Evolutionary conservation across 2,888 invertebrate species (phyloP).

Genomic region (Heliconius ismenius): DNA sequence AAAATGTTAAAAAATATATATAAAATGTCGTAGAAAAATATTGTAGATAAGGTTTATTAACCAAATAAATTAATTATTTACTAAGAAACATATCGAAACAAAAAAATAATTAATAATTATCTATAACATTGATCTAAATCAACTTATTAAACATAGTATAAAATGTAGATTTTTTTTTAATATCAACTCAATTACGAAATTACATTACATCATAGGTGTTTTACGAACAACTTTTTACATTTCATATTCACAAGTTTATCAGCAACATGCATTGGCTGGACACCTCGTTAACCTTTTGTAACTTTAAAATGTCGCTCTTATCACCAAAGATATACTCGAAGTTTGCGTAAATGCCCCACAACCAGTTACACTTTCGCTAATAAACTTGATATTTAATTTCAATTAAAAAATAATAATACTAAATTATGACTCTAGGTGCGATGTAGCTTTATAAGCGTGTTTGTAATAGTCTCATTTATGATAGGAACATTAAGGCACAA

Average conservation of each 20-base stretch:
- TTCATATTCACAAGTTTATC: conserved; percentile 16
- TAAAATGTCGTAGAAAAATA: too few species aligned
- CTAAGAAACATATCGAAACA: neutral
- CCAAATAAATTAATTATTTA: neutral
- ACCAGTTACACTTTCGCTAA: conserved; percentile 21
- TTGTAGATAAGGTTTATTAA: neutral
- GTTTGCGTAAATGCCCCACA: conserved; percentile 12
- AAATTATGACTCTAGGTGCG: too few species aligned
- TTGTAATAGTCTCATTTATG: too few species aligned
- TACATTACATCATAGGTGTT: neutral
- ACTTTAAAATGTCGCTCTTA: conserved; percentile 39
- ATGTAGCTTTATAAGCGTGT: too few species aligned
- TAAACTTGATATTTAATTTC: neutral
- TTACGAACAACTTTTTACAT: conserved; percentile 24
- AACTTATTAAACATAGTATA: too few species aligned
- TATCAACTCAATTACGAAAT: conserved; percentile 16
- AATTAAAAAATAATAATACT: neutral
- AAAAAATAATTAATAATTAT: neutral
- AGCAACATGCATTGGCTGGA: conserved; percentile 30
- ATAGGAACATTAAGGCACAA: too few species aligned
- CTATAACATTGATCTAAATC: neutral
- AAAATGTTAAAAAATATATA: too few species aligned
- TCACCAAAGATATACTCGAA: conserved; percentile 22
- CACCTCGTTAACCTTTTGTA: conserved; percentile 43
- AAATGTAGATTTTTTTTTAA: neutral